Evolutionary conservation across 2,113 vertebrate genomes (phyloP).

Genomic region (Macquaria australasica): DNA sequence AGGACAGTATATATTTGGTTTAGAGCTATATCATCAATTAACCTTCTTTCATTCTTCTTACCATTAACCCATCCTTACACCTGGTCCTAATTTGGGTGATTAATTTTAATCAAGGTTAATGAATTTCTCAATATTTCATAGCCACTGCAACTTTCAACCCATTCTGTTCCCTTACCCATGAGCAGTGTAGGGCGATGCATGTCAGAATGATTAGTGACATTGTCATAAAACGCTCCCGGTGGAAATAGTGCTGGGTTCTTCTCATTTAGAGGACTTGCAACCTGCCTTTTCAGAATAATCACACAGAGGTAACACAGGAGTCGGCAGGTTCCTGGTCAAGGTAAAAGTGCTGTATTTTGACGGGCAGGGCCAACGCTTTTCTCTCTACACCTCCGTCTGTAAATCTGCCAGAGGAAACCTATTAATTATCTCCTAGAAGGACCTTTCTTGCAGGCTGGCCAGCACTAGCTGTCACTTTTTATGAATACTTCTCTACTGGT

Average conservation of each 20-base stretch:
- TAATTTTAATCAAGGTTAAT: conserved; percentile 71
- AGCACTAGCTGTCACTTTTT: conserved; percentile 68
- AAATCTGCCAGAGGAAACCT: conserved; percentile 73
- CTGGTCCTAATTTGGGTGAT: conserved; percentile 50
- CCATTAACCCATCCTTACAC: conserved; percentile 33
- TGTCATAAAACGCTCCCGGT: conserved; percentile 48
- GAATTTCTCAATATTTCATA: conserved; percentile 68
- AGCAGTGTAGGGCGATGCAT: conserved; percentile 25
- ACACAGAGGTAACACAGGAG: conserved; percentile 19
- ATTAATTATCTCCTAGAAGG: conserved; percentile 73
- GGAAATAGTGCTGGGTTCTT: conserved; percentile 51
- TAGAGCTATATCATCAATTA: conserved; percentile 36
- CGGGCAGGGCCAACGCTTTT: conserved; percentile 43
- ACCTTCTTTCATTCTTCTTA: conserved; percentile 29
- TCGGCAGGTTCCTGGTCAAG: conserved; percentile 51
- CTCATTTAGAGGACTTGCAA: conserved; percentile 42
- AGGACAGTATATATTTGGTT: conserved; percentile 42
- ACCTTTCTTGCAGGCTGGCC: conserved; percentile 55
- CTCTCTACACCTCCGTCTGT: conserved; percentile 49
- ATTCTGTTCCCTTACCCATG: conserved; percentile 37
- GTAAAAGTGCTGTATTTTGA: conserved; percentile 59
- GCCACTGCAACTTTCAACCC: conserved; percentile 38
- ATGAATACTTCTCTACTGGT: conserved; percentile 59
- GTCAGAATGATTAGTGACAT: conserved; percentile 73
- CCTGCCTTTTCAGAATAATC: conserved; percentile 57